phyloP scores from a whole-genome alignment of 2,888 invertebrate species.

The Uloborus plumipes region DNA sequence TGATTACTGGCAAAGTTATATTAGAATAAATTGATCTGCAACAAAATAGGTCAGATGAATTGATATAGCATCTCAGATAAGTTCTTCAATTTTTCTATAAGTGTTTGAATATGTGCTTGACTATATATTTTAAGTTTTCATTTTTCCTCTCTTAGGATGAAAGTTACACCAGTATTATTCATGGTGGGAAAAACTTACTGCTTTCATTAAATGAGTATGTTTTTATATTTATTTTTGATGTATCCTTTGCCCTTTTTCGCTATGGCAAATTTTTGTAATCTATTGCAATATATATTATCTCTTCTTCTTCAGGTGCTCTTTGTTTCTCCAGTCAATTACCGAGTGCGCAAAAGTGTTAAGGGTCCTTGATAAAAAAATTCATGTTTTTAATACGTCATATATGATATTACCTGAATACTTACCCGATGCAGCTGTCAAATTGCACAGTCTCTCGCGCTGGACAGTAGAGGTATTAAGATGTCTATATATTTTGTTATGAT shows the following conservation, averaged over 20 bases:
- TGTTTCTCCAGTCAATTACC: constrained; percentile 43
- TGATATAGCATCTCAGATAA: too few species aligned
- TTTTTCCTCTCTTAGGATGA: too few species aligned
- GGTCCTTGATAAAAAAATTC: constrained; percentile 53
- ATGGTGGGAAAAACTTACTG: too few species aligned
- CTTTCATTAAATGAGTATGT: too few species aligned
- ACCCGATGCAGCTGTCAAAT: constrained; percentile 55
- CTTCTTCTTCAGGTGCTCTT: constrained; percentile 29
- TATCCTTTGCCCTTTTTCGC: background rate
- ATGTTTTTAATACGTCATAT: constrained; percentile 62
- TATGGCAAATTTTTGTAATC: background rate
- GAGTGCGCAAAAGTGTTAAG: constrained; percentile 27
- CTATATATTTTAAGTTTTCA: too few species aligned
- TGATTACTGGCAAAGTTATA: too few species aligned
- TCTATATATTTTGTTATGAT: background rate
- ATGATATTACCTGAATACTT: constrained; percentile 63
- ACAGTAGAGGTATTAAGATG: constrained; percentile 21
- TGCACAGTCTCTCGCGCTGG: constrained; percentile 43
- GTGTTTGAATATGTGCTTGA: too few species aligned
- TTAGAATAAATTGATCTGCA: too few species aligned
- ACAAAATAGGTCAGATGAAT: too few species aligned
- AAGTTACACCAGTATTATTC: too few species aligned
- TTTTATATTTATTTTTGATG: too few species aligned
- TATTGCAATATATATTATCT: background rate
- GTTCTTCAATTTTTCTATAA: too few species aligned